phyloP scores from a whole-genome alignment of 2,888 invertebrate species.

The Zeuzera pyrina region DNA sequence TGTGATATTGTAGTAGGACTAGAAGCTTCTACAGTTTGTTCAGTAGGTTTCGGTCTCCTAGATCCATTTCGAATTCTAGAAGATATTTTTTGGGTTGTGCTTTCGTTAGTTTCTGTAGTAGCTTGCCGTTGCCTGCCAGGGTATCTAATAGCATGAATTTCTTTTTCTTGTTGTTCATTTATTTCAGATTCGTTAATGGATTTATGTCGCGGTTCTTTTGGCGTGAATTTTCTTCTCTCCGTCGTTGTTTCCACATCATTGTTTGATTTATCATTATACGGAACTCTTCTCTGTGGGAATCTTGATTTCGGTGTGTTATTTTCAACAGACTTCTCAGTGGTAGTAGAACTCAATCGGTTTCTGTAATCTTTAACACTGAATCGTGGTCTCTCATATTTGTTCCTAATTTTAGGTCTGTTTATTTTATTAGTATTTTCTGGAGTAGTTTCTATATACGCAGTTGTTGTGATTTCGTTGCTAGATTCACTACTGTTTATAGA shows the following conservation, averaged over 20 bases:
- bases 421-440: conserved; percentile 33
- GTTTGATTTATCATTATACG: conserved; percentile 37
- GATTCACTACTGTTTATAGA: conserved; percentile 23
- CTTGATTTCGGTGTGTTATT: conserved; percentile 49
- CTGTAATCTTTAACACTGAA: conserved; percentile 86
- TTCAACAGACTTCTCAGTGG: conserved; percentile 47
- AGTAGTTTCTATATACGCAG: conserved; percentile 38
- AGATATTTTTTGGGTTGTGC: conserved; percentile 53
- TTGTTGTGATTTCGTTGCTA: conserved; percentile 32
- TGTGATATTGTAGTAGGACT: conserved; percentile 34
- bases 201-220: conserved; percentile 61
- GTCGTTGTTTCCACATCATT: conserved; percentile 51
- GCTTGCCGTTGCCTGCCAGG: conserved; percentile 45
- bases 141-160: conserved; percentile 37
- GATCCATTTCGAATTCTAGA: conserved; percentile 53
- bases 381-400: conserved; percentile 76
- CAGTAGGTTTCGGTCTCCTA: conserved; percentile 40
- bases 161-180: conserved; percentile 45
- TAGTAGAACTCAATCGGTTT: conserved; percentile 74
- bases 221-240: conserved; percentile 67
- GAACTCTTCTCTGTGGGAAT: conserved; percentile 63
- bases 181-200: conserved; percentile 32
- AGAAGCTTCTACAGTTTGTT: conserved; percentile 45
- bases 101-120: conserved; percentile 40
- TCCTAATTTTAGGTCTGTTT: conserved; percentile 51